phyloP scores from a whole-genome alignment of 2,113 vertebrate species.

The Campylomormyrus numenius region DNA sequence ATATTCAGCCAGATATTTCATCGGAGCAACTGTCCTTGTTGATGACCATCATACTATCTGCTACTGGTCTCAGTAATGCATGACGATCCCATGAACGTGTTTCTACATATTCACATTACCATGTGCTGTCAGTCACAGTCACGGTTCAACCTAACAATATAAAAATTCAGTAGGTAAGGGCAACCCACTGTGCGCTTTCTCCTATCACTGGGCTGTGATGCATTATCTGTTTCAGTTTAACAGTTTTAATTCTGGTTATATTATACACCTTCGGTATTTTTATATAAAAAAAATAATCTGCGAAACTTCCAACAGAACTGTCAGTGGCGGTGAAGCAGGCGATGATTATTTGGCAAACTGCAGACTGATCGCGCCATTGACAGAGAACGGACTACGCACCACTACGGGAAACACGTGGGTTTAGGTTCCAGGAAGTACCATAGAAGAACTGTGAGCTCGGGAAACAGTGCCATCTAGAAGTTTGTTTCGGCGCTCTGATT shows the following conservation, averaged over 20 bases:
- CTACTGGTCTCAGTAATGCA: background rate
- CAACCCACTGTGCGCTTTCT: background rate
- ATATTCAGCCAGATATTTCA: background rate
- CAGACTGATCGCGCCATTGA: background rate
- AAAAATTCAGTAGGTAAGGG: background rate
- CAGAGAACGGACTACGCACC: background rate
- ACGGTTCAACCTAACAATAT: background rate
- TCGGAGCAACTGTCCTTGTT: background rate
- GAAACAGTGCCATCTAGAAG: background rate
- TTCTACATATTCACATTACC: background rate
- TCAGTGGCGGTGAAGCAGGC: background rate
- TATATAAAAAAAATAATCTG: background rate
- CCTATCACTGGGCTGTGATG: background rate
- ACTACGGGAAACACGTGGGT: background rate
- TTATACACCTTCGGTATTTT: background rate
- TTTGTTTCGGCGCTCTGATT: background rate
- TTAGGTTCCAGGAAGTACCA: background rate
- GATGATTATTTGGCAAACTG: background rate
- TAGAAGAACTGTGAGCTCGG: background rate
- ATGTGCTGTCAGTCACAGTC: background rate
- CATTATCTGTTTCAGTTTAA: background rate
- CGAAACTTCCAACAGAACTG: background rate
- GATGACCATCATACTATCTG: background rate
- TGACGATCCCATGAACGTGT: background rate
- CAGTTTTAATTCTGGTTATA: background rate